These are phyloP conservation scores for Torymus texanus DNA, from an alignment of 2,888 invertebrate species.

Conservation along the genomic window DNA sequence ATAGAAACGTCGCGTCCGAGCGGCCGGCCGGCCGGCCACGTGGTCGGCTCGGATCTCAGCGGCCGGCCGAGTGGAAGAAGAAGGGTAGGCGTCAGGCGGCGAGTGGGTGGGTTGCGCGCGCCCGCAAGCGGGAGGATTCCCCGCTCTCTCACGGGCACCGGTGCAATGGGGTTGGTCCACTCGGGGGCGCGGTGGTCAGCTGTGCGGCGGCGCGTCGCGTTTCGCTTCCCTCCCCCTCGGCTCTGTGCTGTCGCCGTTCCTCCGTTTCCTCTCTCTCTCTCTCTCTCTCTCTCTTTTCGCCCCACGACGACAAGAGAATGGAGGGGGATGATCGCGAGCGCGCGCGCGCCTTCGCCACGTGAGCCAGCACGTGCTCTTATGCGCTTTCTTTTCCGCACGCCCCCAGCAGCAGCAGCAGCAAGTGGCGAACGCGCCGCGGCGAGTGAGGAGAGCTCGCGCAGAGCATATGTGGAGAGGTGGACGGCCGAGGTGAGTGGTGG, in stretches of 20 bases:
- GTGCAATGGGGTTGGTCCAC: conserved; percentile 54
- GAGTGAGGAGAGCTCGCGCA: too few relatives aligned
- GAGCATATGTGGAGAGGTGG: too few relatives aligned
- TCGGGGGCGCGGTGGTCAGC: conserved; percentile 12
- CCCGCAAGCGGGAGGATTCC: conserved; percentile 4
- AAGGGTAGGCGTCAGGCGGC: conserved; percentile 12
- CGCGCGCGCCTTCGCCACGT: conserved; percentile 32
- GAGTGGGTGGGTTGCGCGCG: conserved; percentile 5
- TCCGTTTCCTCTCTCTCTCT: conserved; percentile 33
- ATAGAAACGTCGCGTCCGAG: background rate
- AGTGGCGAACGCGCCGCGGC: too few relatives aligned
- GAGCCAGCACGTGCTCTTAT: conserved; percentile 39
- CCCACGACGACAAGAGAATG: background rate
- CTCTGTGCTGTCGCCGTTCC: background rate
- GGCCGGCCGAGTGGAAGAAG: background rate
- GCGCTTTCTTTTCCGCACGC: conserved; percentile 1
- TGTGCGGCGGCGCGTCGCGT: conserved; percentile 2
- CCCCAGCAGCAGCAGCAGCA: too few relatives aligned
- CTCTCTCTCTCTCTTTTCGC: background rate
- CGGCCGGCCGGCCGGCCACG: conserved; percentile 4
- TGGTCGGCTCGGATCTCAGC: background rate
- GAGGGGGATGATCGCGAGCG: conserved; percentile 11
- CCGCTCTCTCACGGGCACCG: background rate
- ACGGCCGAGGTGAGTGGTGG: too few relatives aligned
- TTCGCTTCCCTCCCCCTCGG: background rate